Evolutionary conservation across 2,888 invertebrate species (phyloP), one percentile per base, ranked within the genome.

Genomic region (Allacma fusca): DNA sequence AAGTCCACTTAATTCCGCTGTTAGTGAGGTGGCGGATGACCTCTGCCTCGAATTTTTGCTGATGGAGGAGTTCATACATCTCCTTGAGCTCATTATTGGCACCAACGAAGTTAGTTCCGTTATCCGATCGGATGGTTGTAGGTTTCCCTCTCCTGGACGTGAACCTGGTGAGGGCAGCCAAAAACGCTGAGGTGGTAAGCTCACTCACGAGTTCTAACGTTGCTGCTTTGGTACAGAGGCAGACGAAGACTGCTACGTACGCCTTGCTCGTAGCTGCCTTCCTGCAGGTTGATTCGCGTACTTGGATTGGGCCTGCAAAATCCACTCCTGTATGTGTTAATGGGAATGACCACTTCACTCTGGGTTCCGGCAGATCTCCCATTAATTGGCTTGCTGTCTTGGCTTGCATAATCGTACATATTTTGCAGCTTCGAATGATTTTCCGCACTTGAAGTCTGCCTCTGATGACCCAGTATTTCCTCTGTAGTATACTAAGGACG

Each of bases 271-370:
- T 80, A 29, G 84, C 84, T 28, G 84, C 75, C 12, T 83, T 83
- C 7, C 84, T 57, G 19, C 82, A 71, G 1, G 77, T 78, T 13
- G 79, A 80, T n/a, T 84, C 83, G 24, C 81, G 79, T 0, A 86
- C 74, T 21, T 80, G 78, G 23, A 84, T 83, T 0, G 86, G 86
- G 5, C 86, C 86, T 28, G 84, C 85, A n/a, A 83, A 85, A 69
- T 87, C 87, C 0, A 86, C 67, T 13, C 85, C 86, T 24, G 80
- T 76, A 62, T 84, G 78, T 0, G 81, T 65, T 79, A 87, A 87
- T 4, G 86, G 85, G 1, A 78, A 40, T 1, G 80, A 76, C 4
- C 81, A 78, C 1, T 77, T 79, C 1, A 86, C 81, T 75, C 87
- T 76, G 5, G 84, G 82, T 4, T 34, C 19, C 0, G 87, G 86